A percentile compares a stretch with the other conserved stretches of the same genome.
Conservation (phyloP, 2,888 invertebrate species). For the Rhingia campestris region DNA sequence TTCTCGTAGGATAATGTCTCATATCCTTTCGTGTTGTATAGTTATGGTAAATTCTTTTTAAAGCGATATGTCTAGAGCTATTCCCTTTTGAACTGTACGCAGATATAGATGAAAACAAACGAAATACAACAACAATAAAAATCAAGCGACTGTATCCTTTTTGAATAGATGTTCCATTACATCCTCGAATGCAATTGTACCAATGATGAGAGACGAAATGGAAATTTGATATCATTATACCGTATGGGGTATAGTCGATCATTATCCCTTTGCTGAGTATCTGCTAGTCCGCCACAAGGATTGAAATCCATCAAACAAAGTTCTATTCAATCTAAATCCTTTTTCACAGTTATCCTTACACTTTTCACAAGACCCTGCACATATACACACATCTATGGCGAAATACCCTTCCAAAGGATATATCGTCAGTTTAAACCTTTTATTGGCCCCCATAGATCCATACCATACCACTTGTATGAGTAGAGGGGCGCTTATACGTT, state of each 20-base stretch:
- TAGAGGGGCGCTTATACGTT: background rate
- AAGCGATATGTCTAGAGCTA: constrained; percentile 21
- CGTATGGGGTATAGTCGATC: constrained; percentile 16
- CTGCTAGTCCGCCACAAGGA: background rate
- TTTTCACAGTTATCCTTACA: constrained; percentile 47
- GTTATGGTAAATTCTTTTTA: constrained; percentile 59
- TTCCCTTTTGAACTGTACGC: constrained; percentile 18
- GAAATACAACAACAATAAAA: background rate
- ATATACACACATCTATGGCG: background rate
- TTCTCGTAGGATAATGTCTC: constrained; percentile 56
- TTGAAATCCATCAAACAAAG: constrained; percentile 64
- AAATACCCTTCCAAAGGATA: constrained; percentile 39
- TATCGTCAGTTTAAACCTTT: constrained; percentile 65
- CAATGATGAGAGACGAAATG: constrained; percentile 15
- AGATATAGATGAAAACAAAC: constrained; percentile 2
- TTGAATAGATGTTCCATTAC: background rate
- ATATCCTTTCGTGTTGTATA: constrained; percentile 25
- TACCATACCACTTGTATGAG: constrained; percentile 26
- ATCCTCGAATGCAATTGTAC: constrained; percentile 1
- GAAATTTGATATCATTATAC: constrained; percentile 57
- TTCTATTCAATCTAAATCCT: constrained; percentile 51
- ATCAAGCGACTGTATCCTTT: constrained; percentile 22
- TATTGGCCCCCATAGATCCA: constrained; percentile 53
- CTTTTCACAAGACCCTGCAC: background rate
- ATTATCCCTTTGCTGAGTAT: constrained; percentile 33